Evolutionary conservation across 2,797 vertebrate species (phyloP), one percentile per base, ranked within the genome.

Genomic region (Capromys pilorides): DNA sequence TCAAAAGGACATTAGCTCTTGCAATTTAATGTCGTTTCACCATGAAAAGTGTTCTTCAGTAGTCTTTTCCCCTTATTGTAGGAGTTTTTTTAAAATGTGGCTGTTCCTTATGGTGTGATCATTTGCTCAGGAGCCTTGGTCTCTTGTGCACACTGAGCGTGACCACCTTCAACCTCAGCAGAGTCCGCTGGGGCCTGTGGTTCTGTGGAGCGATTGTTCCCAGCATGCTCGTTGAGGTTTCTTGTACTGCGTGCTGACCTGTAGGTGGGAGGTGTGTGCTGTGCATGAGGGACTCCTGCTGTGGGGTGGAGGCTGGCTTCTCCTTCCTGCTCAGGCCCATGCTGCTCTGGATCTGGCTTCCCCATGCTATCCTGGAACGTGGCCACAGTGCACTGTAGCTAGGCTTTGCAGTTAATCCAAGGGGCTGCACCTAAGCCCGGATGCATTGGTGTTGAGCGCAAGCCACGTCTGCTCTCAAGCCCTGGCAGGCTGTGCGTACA

Each of bases 21-120:
- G 14, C 82, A 88, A 24, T 62, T 49, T 97, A 79, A 87, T 92
- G 59, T 81, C 69, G 93, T 80, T 94, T 97, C 75, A 71, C n/a
- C 93, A 95, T 81, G 78, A 39, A 75, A 86, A 90, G 62, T n/a
- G 5, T 1, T n/a, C 36, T 11, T n/a, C 54, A 26, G 78, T 73
- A 9, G 5, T 41, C 64, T 94, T 96, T 96, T 91, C 45, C 69
- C 54, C 89, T 95, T 88, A 51, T 18, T 75, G 81, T 79, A 33
- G 39, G 77, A 45, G 26, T 69, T 83, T n/a, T 69, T 83, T n/a
- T 80, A 88, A 2, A 69, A 64, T 78, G 54, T 80, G 49, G 79
- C 18, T 77, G 83, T 67, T 22, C 91, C 88, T 85, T 95, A 3
- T 36, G 16, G 21, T 91, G 45, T 39, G 64, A 91, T 73, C 86